Evolutionary conservation across 53 echinoderm and acorn worm genomes (phyloP).

Genomic region (Arbacia lixula): DNA sequence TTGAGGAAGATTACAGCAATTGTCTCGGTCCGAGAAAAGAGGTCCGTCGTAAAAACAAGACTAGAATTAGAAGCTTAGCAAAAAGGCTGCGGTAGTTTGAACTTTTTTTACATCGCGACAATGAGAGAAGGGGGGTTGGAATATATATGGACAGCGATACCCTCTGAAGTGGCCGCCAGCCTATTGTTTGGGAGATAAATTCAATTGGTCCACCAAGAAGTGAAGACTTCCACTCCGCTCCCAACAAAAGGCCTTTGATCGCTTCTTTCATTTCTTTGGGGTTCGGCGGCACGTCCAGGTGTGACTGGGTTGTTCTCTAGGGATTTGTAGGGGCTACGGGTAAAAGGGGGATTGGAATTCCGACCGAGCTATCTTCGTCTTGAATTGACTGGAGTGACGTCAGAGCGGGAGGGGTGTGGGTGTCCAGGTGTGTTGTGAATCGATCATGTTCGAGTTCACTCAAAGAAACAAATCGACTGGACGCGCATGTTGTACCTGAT

Average conservation of each 20-base stretch:
- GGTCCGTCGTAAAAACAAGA: slow-evolving; percentile 46
- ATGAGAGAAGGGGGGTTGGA: slow-evolving; percentile 9
- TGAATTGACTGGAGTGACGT: slow-evolving; percentile 25
- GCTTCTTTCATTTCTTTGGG: neutral
- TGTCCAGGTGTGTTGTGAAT: slow-evolving; percentile 38
- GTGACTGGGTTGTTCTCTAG: slow-evolving; percentile 15
- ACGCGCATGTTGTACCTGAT: too few relatives aligned
- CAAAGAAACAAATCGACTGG: too few relatives aligned
- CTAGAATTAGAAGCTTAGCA: slow-evolving; percentile 44
- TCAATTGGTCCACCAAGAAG: slow-evolving; percentile 40
- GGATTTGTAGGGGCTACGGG: neutral
- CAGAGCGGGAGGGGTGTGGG: neutral
- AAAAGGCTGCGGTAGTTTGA: slow-evolving; percentile 7
- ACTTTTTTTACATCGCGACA: neutral
- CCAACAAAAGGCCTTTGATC: slow-evolving; percentile 36
- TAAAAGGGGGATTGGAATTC: neutral
- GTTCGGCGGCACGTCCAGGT: slow-evolving; percentile 38
- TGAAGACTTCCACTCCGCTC: slow-evolving; percentile 40
- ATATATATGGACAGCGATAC: slow-evolving; percentile 45
- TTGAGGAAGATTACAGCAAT: slow-evolving; percentile 21
- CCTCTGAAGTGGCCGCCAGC: slow-evolving; percentile 25
- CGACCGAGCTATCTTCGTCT: too few relatives aligned
- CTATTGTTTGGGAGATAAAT: slow-evolving; percentile 51
- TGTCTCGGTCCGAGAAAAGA: slow-evolving; percentile 34
- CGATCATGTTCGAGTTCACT: slow-evolving; percentile 52